phyloP scores from a whole-genome alignment of 2,888 invertebrate genomes.

The Calliphora vomitoria region DNA sequence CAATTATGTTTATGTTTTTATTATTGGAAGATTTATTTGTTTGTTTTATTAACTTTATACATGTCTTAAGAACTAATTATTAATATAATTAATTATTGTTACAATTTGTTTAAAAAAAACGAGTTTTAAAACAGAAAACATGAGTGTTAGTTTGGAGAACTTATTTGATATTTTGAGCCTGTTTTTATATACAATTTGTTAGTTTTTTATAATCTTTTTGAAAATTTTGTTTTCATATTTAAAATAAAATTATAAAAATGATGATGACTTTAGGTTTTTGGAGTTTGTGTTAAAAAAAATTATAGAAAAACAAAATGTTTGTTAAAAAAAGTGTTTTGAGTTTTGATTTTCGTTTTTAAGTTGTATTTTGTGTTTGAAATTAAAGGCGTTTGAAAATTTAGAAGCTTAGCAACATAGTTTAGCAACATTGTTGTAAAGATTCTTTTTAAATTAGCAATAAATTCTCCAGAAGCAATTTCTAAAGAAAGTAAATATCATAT shows the following conservation, averaged over 20 bases:
- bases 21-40: conserved; percentile 67
- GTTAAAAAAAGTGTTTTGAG: neutral
- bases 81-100: conserved; percentile 70
- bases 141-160: conserved; percentile 12
- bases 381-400: no score
- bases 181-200: conserved; percentile 24
- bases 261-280: neutral
- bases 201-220: neutral
- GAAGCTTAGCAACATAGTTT: neutral
- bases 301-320: neutral
- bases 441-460: neutral
- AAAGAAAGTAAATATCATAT: no score
- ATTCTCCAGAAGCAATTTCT: no score
- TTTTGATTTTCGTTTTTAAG: conserved; percentile 1
- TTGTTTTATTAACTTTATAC: conserved; percentile 67
- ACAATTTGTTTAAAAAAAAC: conserved; percentile 53
- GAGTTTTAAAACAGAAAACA: neutral
- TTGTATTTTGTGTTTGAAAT: neutral
- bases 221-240: neutral
- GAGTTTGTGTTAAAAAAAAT: neutral
- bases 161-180: neutral
- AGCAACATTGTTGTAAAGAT: conserved; percentile 5
- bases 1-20: conserved; percentile 34
- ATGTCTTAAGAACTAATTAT: conserved; percentile 66
- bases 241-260: neutral